These are phyloP conservation scores for Epistrophe eligans DNA, from an alignment of 2,888 invertebrate genomes.

Conservation along the genomic window DNA sequence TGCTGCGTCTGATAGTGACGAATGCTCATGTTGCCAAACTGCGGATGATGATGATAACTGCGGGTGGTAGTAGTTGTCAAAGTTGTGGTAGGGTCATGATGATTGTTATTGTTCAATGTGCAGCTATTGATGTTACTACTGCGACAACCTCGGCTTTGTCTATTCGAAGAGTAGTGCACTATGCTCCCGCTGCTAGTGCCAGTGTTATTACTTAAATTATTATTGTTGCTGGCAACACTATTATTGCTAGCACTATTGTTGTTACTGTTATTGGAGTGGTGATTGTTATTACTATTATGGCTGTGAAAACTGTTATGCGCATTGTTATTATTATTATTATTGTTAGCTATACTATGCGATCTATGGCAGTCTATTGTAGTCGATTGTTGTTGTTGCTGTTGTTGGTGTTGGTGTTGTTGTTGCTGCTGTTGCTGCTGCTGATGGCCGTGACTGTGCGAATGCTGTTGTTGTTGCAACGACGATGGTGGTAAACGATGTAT, in stretches of 20 bases:
- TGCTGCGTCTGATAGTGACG: constrained; percentile 78
- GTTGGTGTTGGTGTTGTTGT: constrained; percentile 75
- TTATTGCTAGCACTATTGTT: constrained; percentile 73
- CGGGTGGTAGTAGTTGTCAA: constrained; percentile 78
- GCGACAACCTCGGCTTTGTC: constrained; percentile 54
- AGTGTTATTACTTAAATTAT: constrained; percentile 66
- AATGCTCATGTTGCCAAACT: constrained; percentile 82
- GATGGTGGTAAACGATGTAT: constrained; percentile 88
- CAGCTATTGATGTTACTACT: constrained; percentile 73
- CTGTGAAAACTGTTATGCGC: constrained; percentile 67
- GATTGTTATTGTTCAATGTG: constrained; percentile 77
- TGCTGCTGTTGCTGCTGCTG: constrained; percentile 75
- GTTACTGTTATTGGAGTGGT: constrained; percentile 58
- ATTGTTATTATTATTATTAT: constrained; percentile 77
- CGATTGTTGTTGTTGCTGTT: constrained; percentile 76
- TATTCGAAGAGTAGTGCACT: constrained; percentile 73
- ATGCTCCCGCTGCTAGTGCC: constrained; percentile 78
- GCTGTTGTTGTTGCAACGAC: constrained; percentile 57
- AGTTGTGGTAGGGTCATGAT: constrained; percentile 58
- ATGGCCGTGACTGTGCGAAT: constrained; percentile 59
- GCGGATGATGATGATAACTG: constrained; percentile 82
- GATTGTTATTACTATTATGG: constrained; percentile 67
- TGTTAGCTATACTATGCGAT: constrained; percentile 77
- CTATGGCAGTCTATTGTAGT: constrained; percentile 74
- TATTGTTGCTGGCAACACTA: constrained; percentile 74